Conservation (phyloP, 2,113 vertebrate genomes). For the Agapornis roseicollis region DNA sequence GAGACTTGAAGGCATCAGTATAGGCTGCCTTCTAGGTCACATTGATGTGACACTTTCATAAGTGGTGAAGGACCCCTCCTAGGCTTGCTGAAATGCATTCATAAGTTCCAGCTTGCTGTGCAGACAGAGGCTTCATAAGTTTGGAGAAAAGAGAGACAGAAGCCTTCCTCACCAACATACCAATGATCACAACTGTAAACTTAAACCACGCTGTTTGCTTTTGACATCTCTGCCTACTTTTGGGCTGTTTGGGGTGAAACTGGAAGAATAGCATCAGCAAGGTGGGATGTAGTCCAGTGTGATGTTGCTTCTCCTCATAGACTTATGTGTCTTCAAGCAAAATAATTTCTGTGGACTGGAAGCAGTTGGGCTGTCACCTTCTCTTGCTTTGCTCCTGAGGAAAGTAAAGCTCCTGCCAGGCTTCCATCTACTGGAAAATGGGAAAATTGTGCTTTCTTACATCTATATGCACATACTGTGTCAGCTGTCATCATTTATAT, state of each 20-base stretch:
- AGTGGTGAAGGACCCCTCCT: background rate
- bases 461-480: background rate
- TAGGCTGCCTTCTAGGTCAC: background rate
- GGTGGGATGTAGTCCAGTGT: background rate
- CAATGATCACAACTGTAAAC: background rate
- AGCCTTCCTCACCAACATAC: background rate
- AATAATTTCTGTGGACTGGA: background rate
- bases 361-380: background rate
- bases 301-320: background rate
- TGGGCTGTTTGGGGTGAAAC: background rate
- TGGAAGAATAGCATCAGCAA: background rate
- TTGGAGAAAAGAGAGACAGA: background rate
- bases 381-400: background rate
- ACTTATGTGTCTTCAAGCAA: background rate
- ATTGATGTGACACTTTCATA: background rate
- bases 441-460: slow-evolving; percentile 32
- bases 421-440: background rate
- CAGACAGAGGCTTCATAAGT: background rate
- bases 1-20: background rate
- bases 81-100: background rate
- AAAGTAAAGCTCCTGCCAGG: background rate
- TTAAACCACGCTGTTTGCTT: background rate
- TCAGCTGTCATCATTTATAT: slow-evolving; percentile 19
- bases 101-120: fast-evolving
- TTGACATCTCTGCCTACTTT: background rate